Conservation (phyloP, 2,888 invertebrate species). For the Druceiella hillmani region DNA sequence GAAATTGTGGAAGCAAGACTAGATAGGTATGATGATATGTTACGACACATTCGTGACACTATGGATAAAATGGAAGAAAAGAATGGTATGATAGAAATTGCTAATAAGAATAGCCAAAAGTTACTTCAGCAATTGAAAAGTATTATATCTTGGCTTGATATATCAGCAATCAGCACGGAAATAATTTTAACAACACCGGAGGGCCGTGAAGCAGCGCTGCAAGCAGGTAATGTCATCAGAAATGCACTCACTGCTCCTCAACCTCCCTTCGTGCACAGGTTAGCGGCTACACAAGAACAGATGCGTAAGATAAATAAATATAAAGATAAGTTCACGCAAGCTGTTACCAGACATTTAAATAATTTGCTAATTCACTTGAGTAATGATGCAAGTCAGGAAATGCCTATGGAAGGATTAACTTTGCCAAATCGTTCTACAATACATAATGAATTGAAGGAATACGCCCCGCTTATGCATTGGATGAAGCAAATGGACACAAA, state of each 20-base stretch:
- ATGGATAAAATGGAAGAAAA: slow-evolving; percentile 91
- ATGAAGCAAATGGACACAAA: slow-evolving; percentile 80
- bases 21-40: slow-evolving; percentile 69
- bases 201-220: slow-evolving; percentile 57
- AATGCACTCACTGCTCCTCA: slow-evolving; percentile 66
- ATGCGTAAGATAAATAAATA: slow-evolving; percentile 71
- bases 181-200: slow-evolving; percentile 59
- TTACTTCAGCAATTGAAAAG: slow-evolving; percentile 73
- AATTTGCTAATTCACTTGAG: slow-evolving; percentile 93
- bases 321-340: slow-evolving; percentile 75
- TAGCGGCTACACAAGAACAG: slow-evolving; percentile 79
- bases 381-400: slow-evolving; percentile 42
- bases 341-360: slow-evolving; percentile 85
- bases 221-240: slow-evolving; percentile 68
- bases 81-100: slow-evolving; percentile 79
- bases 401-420: slow-evolving; percentile 38
- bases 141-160: slow-evolving; percentile 33
- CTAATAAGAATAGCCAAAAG: slow-evolving; percentile 78
- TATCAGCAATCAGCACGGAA: neutral
- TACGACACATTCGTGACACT: slow-evolving; percentile 79
- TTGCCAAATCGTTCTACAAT: slow-evolving; percentile 73
- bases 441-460: slow-evolving; percentile 81
- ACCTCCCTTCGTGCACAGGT: slow-evolving; percentile 51
- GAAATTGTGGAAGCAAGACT: slow-evolving; percentile 67
- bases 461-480: slow-evolving; percentile 90